These are phyloP conservation scores for Galagoides demidoff DNA, from an alignment of 2,797 vertebrate species.

Conservation along the genomic window DNA sequence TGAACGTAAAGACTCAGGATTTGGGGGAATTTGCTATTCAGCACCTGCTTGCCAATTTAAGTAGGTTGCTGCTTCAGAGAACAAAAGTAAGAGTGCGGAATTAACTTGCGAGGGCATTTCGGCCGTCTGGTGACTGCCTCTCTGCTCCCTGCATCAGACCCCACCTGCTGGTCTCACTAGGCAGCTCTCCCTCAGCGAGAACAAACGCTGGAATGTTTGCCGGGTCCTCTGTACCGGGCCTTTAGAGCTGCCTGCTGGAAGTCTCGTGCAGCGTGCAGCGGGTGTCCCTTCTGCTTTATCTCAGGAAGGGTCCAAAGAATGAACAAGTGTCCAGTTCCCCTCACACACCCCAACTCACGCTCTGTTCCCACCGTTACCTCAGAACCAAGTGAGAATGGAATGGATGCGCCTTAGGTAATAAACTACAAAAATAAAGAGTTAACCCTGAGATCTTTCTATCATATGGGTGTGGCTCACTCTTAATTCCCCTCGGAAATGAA, in stretches of 20 bases:
- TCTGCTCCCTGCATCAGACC: neutral
- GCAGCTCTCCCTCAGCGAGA: neutral
- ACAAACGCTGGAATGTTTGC: rapidly evolving
- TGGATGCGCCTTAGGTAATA: constrained; percentile 64
- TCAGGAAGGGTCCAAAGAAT: neutral
- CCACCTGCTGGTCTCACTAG: constrained; percentile 46
- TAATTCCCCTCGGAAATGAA: constrained; percentile 79
- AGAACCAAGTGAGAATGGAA: neutral
- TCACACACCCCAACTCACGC: neutral
- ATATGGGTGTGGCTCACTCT: constrained; percentile 74
- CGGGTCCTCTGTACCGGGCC: rapidly evolving
- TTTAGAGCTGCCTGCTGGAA: neutral
- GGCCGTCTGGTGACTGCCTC: neutral
- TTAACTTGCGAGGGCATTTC: neutral
- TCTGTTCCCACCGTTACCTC: neutral
- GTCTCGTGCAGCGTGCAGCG: neutral
- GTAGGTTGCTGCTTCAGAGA: neutral
- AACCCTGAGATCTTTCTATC: constrained; percentile 85
- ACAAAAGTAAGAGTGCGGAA: neutral
- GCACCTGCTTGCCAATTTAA: neutral
- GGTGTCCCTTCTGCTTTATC: neutral
- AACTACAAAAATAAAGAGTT: constrained; percentile 83
- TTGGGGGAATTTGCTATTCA: neutral
- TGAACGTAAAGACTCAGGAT: neutral
- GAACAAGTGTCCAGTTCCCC: neutral